Conservation (phyloP, 2,797 vertebrate genomes). For the Hylomyscus alleni region DNA sequence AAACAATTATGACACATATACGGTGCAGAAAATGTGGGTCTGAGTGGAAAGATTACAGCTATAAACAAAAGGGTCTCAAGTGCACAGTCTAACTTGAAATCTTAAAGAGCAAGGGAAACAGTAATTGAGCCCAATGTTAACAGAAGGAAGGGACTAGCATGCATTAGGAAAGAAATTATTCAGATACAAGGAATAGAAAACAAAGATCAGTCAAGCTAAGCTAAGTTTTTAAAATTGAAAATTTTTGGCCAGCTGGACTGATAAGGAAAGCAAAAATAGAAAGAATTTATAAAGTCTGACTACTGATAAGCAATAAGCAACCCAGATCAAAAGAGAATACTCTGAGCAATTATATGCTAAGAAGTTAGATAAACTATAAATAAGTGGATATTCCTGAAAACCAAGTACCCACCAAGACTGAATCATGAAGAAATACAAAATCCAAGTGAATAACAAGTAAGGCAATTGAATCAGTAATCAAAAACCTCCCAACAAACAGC, state of each 20-base stretch:
- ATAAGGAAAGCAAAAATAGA: not conserved
- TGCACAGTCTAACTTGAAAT: not conserved
- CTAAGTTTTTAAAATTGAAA: not conserved
- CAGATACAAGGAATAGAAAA: not conserved
- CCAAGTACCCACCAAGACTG: not conserved
- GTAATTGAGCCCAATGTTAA: not conserved
- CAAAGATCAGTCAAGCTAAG: not conserved
- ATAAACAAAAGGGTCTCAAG: not conserved
- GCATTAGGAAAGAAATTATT: not conserved
- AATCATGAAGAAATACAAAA: not conserved
- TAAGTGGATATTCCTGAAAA: not conserved
- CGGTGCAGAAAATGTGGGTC: not conserved
- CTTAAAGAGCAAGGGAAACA: not conserved
- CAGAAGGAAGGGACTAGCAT: not conserved
- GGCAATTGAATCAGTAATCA: not conserved
- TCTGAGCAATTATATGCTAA: not conserved
- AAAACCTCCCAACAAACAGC: not conserved
- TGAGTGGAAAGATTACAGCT: not conserved
- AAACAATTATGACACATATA: not conserved
- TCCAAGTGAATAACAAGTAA: slow-evolving; percentile 2
- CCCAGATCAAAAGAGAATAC: not conserved
- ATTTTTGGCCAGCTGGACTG: not conserved
- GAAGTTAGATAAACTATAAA: not conserved
- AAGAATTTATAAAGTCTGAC: not conserved
- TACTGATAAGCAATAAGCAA: not conserved